phyloP scores from a whole-genome alignment of 2,888 invertebrate genomes.

The Helobdella robusta region DNA sequence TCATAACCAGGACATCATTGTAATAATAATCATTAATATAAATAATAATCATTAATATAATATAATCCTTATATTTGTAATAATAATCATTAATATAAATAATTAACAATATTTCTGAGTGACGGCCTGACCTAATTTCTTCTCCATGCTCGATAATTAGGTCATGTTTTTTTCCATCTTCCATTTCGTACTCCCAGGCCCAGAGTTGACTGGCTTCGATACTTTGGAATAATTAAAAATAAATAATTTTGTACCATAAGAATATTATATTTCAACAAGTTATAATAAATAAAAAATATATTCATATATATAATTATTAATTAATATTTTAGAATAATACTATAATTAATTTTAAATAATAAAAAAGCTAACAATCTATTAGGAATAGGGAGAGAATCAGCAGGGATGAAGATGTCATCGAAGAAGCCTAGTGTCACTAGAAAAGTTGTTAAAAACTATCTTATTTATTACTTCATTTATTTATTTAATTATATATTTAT shows the following conservation, averaged over 20 bases:
- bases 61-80: no score
- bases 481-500: no score
- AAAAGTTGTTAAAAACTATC: no score
- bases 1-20: no score
- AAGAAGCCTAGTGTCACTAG: constrained; percentile 83
- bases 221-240: constrained; percentile 34
- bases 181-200: constrained; percentile 87
- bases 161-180: constrained; percentile 73
- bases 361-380: constrained; percentile 27
- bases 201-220: constrained; percentile 68
- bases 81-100: no score
- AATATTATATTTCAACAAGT: no score
- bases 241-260: no score
- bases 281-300: neutral
- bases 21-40: no score
- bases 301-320: neutral
- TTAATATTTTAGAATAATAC: neutral
- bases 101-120: no score
- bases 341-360: neutral
- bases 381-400: constrained; percentile 80
- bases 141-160: constrained; percentile 73
- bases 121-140: constrained; percentile 56
- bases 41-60: no score
- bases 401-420: constrained; percentile 79
- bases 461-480: no score